phyloP scores from a whole-genome alignment of 92 coral and sea anemone genomes.

The Muricea muricata region DNA sequence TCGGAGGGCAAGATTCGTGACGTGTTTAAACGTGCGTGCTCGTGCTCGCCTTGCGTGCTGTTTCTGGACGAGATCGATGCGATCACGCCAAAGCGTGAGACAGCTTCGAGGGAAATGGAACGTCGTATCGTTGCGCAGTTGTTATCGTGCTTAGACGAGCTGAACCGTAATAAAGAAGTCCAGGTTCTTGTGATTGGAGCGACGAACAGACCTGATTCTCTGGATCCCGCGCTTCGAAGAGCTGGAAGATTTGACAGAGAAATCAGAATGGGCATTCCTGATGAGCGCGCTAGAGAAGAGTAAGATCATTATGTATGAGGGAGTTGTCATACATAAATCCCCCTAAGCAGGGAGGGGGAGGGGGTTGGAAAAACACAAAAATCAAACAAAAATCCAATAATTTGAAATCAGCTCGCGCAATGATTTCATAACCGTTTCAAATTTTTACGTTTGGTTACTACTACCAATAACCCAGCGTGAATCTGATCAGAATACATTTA shows the following conservation, averaged over 20 bases:
- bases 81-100: slow-evolving; percentile 96
- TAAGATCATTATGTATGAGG: too few relatives aligned
- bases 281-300: slow-evolving; percentile 91
- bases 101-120: slow-evolving; percentile 99
- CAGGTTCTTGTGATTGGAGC: slow-evolving; percentile 94
- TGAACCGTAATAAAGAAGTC: slow-evolving; percentile 77
- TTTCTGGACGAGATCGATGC: slow-evolving; percentile 98
- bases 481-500: too few relatives aligned
- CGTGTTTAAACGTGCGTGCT: slow-evolving; percentile 84
- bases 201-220: slow-evolving; percentile 94
- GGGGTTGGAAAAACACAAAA: too few relatives aligned
- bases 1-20: slow-evolving; percentile 95
- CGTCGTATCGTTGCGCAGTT: slow-evolving; percentile 95
- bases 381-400: too few relatives aligned
- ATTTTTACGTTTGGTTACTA: too few relatives aligned
- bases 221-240: slow-evolving; percentile 95
- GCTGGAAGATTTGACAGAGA: slow-evolving; percentile 99
- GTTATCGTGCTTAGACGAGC: slow-evolving; percentile 93
- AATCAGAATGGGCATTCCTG: slow-evolving; percentile 98
- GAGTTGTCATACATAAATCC: too few relatives aligned
- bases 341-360: too few relatives aligned
- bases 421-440: too few relatives aligned
- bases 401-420: too few relatives aligned
- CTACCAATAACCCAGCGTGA: too few relatives aligned
- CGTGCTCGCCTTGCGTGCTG: slow-evolving; percentile 91